Percentiles rank a stretch among this genome's conserved stretches.
Evolutionary conservation across 2,113 vertebrate genomes (phyloP).

Genomic region (Actenoides hombroni): DNA sequence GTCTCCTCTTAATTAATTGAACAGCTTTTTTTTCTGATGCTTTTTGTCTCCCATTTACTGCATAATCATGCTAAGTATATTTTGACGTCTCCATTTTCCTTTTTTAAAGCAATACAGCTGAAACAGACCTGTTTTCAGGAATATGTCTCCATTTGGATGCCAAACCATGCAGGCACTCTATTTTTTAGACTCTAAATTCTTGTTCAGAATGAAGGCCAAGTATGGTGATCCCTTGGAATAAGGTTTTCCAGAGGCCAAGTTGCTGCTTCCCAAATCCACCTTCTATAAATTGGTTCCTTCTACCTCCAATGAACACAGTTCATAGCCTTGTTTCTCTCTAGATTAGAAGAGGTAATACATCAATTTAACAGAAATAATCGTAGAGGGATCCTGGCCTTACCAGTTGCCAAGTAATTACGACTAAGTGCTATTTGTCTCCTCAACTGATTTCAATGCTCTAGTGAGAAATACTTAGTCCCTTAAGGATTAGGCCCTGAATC

Average conservation of each 20-base stretch:
- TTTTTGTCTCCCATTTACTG: neutral
- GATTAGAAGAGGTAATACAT: neutral
- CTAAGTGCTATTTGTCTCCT: neutral
- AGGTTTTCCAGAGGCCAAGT: neutral
- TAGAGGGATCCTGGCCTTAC: neutral
- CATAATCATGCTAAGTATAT: neutral
- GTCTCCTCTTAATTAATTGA: neutral
- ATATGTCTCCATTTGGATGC: neutral
- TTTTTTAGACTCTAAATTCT: neutral
- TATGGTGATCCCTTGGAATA: neutral
- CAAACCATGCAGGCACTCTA: neutral
- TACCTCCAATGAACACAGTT: neutral
- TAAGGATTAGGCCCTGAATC: neutral
- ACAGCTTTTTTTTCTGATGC: neutral
- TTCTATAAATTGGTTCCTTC: neutral
- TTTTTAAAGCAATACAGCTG: neutral
- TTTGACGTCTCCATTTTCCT: neutral
- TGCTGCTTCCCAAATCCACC: neutral
- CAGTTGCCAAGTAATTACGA: neutral
- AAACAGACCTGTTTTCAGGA: neutral
- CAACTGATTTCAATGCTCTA: neutral
- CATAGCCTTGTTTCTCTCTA: neutral
- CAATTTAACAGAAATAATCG: neutral
- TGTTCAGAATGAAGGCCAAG: neutral
- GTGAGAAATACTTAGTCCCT: neutral